phyloP scores from a whole-genome alignment of 2,888 invertebrate species.

The Macropis europaea region DNA sequence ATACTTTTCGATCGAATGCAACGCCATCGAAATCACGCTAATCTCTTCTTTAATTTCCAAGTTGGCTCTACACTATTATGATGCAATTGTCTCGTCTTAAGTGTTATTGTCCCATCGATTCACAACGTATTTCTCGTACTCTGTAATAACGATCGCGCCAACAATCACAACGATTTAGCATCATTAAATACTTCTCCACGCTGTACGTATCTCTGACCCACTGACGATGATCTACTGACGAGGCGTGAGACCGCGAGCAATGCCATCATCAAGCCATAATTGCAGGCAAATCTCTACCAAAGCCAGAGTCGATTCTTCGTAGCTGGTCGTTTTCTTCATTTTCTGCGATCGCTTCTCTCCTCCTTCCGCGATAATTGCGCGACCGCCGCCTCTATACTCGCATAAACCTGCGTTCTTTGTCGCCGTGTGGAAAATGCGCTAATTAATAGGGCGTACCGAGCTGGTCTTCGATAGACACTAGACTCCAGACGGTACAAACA shows the following conservation, averaged over 20 bases:
- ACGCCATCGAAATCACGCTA: too few species aligned
- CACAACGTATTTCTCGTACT: not conserved
- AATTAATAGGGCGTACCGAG: conserved; percentile 18
- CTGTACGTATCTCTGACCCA: conserved; percentile 35
- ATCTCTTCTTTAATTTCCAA: too few species aligned
- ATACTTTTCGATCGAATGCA: too few species aligned
- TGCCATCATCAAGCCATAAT: conserved; percentile 11
- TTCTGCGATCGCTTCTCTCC: not conserved
- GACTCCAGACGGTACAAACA: too few species aligned
- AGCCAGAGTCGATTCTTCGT: not conserved
- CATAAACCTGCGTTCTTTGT: conserved; percentile 33
- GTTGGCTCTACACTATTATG: too few species aligned
- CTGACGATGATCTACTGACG: not conserved
- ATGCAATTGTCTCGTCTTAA: too few species aligned
- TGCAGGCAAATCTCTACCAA: conserved; percentile 29
- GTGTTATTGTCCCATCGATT: not conserved
- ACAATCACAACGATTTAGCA: conserved; percentile 34
- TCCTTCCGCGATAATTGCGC: conserved; percentile 26
- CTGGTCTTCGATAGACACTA: too few species aligned
- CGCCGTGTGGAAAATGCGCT: not conserved
- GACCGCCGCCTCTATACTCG: conserved; percentile 14
- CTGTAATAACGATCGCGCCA: conserved; percentile 29
- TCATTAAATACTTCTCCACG: conserved; percentile 24
- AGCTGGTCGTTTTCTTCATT: conserved; percentile 13
- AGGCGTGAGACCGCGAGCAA: conserved; percentile 7